A percentile compares a stretch with the other conserved stretches of the same genome.
Conservation (phyloP, 2,113 vertebrate species). For the Erpornis zantholeuca region DNA sequence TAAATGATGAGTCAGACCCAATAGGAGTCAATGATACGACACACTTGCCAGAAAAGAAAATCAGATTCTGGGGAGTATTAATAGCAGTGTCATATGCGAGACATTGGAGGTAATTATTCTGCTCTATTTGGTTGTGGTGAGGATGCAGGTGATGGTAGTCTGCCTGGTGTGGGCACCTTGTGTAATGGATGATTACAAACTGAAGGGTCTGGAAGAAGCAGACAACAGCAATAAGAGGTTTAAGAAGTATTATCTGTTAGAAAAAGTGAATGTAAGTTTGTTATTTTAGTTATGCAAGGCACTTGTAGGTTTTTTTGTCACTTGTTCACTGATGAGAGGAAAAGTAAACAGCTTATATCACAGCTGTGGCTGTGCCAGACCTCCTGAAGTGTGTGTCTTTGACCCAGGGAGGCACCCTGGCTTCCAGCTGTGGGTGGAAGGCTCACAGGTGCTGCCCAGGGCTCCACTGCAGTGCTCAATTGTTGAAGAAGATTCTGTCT, state of each 20-base stretch:
- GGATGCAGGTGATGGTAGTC: neutral
- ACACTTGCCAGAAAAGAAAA: neutral
- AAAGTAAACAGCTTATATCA: neutral
- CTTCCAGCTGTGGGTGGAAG: neutral
- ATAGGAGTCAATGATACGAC: neutral
- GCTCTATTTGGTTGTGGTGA: neutral
- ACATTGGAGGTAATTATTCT: neutral
- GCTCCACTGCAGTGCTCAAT: neutral
- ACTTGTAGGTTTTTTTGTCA: neutral
- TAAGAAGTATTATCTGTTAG: neutral
- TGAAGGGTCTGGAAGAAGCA: neutral
- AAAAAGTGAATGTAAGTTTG: neutral
- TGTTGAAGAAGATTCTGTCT: neutral
- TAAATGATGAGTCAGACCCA: constrained; percentile 1
- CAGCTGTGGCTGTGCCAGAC: neutral
- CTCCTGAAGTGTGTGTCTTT: neutral
- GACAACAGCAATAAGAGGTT: neutral
- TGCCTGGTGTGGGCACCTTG: neutral
- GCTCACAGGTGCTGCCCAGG: neutral
- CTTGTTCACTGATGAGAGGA: neutral
- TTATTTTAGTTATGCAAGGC: neutral
- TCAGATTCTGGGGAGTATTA: neutral
- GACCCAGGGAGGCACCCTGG: neutral
- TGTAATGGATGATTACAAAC: neutral
- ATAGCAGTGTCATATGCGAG: neutral